Base-by-base conservation (phyloP, 2,888 invertebrate species). In the Psylliodes chrysocephalus region DNA sequence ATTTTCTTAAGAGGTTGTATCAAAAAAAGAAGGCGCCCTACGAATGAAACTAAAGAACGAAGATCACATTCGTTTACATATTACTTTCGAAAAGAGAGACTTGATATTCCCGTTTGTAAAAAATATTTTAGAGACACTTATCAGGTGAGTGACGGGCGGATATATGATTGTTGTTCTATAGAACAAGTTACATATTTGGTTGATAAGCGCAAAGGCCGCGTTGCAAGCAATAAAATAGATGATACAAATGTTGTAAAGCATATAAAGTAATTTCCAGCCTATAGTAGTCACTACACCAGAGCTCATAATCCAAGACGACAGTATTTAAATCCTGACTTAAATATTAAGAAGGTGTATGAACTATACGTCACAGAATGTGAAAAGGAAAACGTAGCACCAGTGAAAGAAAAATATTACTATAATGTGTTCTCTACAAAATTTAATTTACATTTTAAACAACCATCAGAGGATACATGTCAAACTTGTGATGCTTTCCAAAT, bases 161-260 rank as follows among this genome's bases (percentile, higher is more conserved):
- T 49, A 25, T 49, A 49, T 12, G 12, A 12, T 10, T 51, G 51
- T 51, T 28, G 22, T n/a, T 12, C 17, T 51, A 51, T 15, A 51
- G 30, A 28, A 30, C 12, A 51, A 51, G 28, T 51, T 51, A 15
- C 28, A 28, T n/a, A 28, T 25, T 25, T 51, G 14, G 28, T 51
- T 22, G 51, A 51, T 33, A 12, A 28, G 8, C 28, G 51, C 15
- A 28, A 28, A 22, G 19, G 14, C 19, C 19, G 25, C 14, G 25
- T 47, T 47, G 22, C 47, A 12, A 47, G 22, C 12, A 47, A 47
- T 14, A 47, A 47, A 47, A 47, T 47, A 47, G 18, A 47, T 47
- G 47, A 47, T 19, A 22, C 47, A 22, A 25, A 47, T 47, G 47
- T 47, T 47, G 19, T 47, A 19, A 47, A 18, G 22, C 47, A 47